Conservation (phyloP, 1,140 invertebrate genomes). For the Gonatopus flavifemur region DNA sequence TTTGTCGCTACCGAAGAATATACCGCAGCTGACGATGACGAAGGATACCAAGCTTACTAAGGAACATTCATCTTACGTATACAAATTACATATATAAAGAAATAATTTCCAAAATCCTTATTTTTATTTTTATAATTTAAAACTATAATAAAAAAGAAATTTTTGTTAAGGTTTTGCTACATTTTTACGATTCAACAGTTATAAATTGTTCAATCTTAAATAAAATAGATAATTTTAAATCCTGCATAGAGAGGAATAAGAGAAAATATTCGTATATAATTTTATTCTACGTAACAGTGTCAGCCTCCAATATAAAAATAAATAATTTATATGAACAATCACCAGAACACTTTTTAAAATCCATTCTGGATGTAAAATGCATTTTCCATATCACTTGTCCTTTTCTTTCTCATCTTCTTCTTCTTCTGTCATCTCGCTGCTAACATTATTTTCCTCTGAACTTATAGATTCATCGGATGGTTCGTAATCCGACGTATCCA, state of each 20-base stretch:
- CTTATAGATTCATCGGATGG: constrained; percentile 29
- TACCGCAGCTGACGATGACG: constrained; percentile 53
- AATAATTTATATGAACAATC: background rate
- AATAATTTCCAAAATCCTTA: constrained; percentile 12
- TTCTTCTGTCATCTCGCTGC: constrained; percentile 15
- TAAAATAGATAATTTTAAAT: constrained; percentile 9
- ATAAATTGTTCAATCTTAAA: constrained; percentile 3
- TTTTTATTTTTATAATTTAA: constrained; percentile 9
- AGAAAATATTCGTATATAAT: no score
- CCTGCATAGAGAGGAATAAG: no score
- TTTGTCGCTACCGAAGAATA: constrained; percentile 45
- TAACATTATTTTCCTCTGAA: constrained; percentile 24
- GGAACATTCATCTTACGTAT: constrained; percentile 1
- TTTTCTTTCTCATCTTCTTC: background rate
- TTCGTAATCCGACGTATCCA: constrained; percentile 48
- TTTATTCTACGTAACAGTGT: no score
- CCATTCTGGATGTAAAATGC: background rate
- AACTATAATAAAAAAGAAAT: constrained; percentile 18
- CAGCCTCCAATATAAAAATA: no score
- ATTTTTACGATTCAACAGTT: constrained; percentile 6
- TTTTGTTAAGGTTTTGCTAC: no score
- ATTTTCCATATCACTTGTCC: constrained; percentile 12
- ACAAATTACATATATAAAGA: background rate
- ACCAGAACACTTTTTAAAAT: no score
- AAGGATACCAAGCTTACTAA: constrained; percentile 50